phyloP scores from a whole-genome alignment of 2,888 invertebrate genomes.

The Chouioia cunea region DNA sequence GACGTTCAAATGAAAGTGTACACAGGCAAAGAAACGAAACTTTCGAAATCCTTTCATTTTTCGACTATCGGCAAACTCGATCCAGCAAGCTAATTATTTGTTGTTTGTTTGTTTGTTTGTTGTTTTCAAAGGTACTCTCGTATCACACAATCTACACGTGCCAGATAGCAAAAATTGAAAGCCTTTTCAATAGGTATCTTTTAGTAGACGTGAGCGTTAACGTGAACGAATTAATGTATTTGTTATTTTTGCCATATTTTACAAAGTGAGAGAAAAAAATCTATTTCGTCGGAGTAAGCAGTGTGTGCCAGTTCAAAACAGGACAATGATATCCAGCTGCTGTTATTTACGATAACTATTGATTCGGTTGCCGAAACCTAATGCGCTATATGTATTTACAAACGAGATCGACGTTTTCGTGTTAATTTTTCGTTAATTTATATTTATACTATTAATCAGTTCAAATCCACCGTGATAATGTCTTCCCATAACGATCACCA shows the following conservation, averaged over 20 bases:
- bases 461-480: slow-evolving; percentile 29
- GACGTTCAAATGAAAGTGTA: slow-evolving; percentile 33
- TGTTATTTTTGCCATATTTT: slow-evolving; percentile 1
- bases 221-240: slow-evolving; percentile 14
- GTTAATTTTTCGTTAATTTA: slow-evolving; percentile 40
- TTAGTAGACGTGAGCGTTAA: slow-evolving; percentile 29
- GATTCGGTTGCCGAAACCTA: slow-evolving; percentile 25
- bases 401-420: slow-evolving; percentile 59
- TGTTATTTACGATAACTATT: slow-evolving; percentile 38
- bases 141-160: too few species aligned
- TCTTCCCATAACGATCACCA: neutral
- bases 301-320: slow-evolving; percentile 38
- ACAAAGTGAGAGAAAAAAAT: slow-evolving; percentile 26
- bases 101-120: too few species aligned
- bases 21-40: too few species aligned
- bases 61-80: too few species aligned
- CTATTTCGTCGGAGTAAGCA: slow-evolving; percentile 19
- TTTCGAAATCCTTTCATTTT: too few species aligned
- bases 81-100: too few species aligned
- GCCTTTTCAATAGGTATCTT: too few species aligned
- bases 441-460: slow-evolving; percentile 25
- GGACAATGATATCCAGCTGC: slow-evolving; percentile 41
- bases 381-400: slow-evolving; percentile 55
- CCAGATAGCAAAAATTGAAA: too few species aligned
- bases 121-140: too few species aligned